phyloP scores from a whole-genome alignment of 2,888 invertebrate species.

The Pomacea canaliculata region DNA sequence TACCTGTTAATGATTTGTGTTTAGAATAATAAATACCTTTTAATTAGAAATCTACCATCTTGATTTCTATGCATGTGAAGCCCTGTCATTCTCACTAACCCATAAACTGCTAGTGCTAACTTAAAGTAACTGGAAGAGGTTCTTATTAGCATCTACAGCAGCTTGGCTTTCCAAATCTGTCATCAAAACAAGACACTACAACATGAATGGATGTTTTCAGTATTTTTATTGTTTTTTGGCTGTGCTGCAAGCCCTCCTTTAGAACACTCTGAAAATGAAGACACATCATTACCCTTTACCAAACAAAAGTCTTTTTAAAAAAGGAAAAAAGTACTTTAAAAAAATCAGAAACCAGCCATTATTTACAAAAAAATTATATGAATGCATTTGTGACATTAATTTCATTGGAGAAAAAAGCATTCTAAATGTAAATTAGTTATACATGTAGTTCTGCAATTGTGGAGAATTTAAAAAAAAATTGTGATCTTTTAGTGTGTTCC shows the following conservation, averaged over 20 bases:
- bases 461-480: not conserved
- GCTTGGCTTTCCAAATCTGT: not conserved
- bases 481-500: not conserved
- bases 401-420: not conserved
- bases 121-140: not conserved
- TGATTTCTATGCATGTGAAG: no score
- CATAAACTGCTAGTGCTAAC: no score
- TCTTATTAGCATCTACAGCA: not conserved
- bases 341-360: not conserved
- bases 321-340: not conserved
- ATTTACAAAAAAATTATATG: not conserved
- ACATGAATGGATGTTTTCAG: not conserved
- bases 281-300: no score
- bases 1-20: no score
- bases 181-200: slow-evolving; percentile 1
- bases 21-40: no score
- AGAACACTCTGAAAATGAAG: no score
- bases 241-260: no score
- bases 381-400: not conserved
- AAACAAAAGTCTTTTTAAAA: not conserved
- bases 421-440: not conserved
- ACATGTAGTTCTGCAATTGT: not conserved
- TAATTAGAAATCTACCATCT: no score
- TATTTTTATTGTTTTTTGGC: slow-evolving; percentile 1
- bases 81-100: no score